These are phyloP conservation scores for Saguinus midas DNA, from an alignment of 2,113 vertebrate genomes.

Conservation along the genomic window DNA sequence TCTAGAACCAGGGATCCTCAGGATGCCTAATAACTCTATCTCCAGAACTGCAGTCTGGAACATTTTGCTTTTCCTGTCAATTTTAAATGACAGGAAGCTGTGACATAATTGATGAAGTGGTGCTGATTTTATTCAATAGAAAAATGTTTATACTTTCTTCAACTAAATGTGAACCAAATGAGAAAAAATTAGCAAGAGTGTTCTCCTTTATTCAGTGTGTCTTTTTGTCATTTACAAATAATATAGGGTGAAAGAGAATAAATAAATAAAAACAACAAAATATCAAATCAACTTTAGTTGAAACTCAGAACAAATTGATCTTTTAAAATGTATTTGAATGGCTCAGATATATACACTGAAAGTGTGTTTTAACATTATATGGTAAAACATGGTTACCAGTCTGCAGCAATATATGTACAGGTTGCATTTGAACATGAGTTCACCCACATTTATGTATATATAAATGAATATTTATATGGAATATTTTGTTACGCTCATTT, in stretches of 20 bases:
- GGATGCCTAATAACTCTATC: slow-evolving; percentile 44
- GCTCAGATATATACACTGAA: not conserved
- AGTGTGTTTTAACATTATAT: not conserved
- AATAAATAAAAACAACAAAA: not conserved
- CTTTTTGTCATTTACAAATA: slow-evolving; percentile 44
- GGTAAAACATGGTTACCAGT: not conserved
- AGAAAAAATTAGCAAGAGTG: slow-evolving; percentile 30
- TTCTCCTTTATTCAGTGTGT: slow-evolving; percentile 11
- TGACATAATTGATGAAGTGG: slow-evolving; percentile 70
- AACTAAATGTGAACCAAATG: slow-evolving; percentile 40
- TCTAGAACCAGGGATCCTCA: not conserved
- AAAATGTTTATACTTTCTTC: slow-evolving; percentile 43
- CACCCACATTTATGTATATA: not conserved
- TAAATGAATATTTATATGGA: not conserved
- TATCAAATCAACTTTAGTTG: not conserved
- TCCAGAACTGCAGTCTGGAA: slow-evolving; percentile 22
- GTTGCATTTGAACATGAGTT: not conserved
- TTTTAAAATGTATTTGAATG: not conserved
- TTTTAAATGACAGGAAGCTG: slow-evolving; percentile 72
- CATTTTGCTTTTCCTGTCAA: slow-evolving; percentile 66
- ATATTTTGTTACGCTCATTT: not conserved
- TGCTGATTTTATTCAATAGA: slow-evolving; percentile 50
- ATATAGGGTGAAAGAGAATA: not conserved
- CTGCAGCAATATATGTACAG: not conserved
- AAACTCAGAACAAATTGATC: not conserved